Evolutionary conservation across 2,888 invertebrate species (phyloP), one percentile per base, ranked within the genome.

Genomic region (Syritta pipiens): DNA sequence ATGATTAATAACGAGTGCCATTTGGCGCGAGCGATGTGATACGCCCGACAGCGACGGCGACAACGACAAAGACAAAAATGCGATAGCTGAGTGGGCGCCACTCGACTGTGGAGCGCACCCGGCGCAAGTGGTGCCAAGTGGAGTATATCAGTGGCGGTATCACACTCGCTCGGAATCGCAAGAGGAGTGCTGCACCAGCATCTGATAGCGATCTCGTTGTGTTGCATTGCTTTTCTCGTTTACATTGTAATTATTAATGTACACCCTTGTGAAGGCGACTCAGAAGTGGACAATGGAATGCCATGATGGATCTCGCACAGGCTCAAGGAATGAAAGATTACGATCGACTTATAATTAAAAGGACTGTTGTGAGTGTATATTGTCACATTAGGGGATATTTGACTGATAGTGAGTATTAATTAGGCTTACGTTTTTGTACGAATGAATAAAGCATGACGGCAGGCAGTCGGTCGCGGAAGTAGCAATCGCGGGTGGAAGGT

Each of bases 81-180:
- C 60, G 77, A 72, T 72, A 67, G 71, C 60, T 77, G 79, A 79
- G 79, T 79, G 79, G 79, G 79, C 79, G 79, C 79, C 79, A 79
- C 55, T 79, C 67, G 55, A 51, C 74, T 79, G 32, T 72, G 60
- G 46, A 55, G 48, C 22, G 53, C 62, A 67, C 26, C 17, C 12
- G 46, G 20, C 20, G 32, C 22, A 32, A 32, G 48, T 40, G 57
- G 44, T 63, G 62, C 49, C 57, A 49, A 72, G 57, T 65, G 46
- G 72, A 72, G 65, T 72, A 59, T 77, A 53, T 71, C 77, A 77
- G 62, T 51, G 49, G 49, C 28, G 62, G 62, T 49, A 30, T 49
- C 51, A 63, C 22, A 49, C 49, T 46, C 55, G 53, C 35, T 35
- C 9, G 35, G n/a, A 32, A 7, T 67, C n/a, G 35, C 46, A 42